Conservation (phyloP, 2,113 vertebrate species). For the Atractosteus spatula region DNA sequence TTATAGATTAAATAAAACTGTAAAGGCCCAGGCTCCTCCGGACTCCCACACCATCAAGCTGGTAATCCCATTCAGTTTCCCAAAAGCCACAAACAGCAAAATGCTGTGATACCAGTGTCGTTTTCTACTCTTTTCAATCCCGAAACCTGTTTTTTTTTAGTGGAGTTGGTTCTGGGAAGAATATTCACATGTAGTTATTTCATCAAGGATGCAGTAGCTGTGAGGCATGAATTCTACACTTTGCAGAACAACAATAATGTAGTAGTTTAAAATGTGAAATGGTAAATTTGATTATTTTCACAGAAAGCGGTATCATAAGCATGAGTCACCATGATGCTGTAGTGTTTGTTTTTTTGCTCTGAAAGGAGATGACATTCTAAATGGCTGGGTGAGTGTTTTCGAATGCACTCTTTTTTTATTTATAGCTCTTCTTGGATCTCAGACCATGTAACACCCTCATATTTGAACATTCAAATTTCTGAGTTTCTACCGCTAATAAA, state of each 20-base stretch:
- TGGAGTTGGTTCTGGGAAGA: conserved; percentile 11
- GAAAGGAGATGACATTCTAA: no score
- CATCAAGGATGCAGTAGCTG: conserved; percentile 21
- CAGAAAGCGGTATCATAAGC: no score
- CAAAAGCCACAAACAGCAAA: conserved; percentile 9
- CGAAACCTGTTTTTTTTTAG: conserved; percentile 23
- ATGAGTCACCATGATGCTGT: no score
- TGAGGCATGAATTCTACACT: no score
- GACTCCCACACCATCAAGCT: conserved; percentile 27
- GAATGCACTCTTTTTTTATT: no score
- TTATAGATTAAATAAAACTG: conserved; percentile 36
- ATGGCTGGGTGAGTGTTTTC: no score
- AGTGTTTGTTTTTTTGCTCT: no score
- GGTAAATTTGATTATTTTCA: no score
- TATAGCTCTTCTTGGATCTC: neutral
- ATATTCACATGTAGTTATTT: neutral
- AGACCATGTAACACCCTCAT: conserved; percentile 9
- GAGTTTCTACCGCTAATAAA: conserved; percentile 50
- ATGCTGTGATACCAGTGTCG: conserved; percentile 16
- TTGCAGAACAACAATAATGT: no score
- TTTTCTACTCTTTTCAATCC: conserved; percentile 35
- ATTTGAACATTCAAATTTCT: conserved; percentile 42
- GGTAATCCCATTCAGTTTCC: conserved; percentile 26
- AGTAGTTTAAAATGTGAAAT: no score
- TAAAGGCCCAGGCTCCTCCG: conserved; percentile 19